Conservation (phyloP, 2,888 invertebrate genomes). For the Neoitamus cyanurus region DNA sequence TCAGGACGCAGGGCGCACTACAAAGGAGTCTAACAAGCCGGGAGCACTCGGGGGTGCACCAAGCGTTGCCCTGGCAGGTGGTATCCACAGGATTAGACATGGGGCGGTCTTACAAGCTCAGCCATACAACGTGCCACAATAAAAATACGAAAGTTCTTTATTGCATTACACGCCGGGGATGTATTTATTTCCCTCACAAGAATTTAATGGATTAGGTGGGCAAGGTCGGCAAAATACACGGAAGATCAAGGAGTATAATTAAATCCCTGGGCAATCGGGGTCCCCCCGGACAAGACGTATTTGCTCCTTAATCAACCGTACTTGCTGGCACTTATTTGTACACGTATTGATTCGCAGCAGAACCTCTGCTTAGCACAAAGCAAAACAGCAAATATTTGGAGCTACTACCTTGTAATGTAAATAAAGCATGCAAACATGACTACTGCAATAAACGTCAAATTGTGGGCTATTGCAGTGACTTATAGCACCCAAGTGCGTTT, state of each 20-base stretch:
- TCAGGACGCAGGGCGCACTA: neutral
- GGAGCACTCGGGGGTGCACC: neutral
- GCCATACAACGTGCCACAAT: neutral
- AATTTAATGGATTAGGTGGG: neutral
- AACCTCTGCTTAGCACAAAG: neutral
- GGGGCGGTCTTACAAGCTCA: neutral
- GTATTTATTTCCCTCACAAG: neutral
- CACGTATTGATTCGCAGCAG: neutral
- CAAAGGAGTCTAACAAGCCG: neutral
- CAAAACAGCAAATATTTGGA: neutral
- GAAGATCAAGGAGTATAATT: neutral
- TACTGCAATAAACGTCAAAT: neutral
- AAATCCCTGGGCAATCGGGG: neutral
- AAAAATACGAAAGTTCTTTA: neutral
- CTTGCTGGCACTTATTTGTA: neutral
- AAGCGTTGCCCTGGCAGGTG: neutral
- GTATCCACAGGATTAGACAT: neutral
- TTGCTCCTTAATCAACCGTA: neutral
- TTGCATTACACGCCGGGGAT: neutral
- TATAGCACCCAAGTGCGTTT: neutral
- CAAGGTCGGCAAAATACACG: neutral
- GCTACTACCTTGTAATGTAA: neutral
- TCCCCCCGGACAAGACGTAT: neutral
- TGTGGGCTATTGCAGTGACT: neutral
- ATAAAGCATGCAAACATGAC: neutral